Conservation (phyloP, 2,888 invertebrate genomes). For the Hemithea aestivaria region DNA sequence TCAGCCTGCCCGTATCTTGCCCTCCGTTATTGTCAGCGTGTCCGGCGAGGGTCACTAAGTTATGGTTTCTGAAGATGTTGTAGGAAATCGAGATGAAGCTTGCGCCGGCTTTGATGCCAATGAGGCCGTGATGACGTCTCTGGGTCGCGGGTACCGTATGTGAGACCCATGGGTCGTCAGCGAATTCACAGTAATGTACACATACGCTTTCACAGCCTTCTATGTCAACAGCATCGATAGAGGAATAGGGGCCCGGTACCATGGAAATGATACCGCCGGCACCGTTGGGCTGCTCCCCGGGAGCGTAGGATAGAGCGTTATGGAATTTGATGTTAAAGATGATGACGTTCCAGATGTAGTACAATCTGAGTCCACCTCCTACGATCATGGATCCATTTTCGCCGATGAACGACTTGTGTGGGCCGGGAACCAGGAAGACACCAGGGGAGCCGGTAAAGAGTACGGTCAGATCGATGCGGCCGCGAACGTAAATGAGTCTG, state of each 20-base stretch:
- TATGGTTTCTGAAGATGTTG: slow-evolving; percentile 22
- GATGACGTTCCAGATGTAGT: slow-evolving; percentile 3
- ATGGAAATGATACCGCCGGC: slow-evolving; percentile 16
- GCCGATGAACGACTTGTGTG: slow-evolving; percentile 7
- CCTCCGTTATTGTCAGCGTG: slow-evolving; percentile 10
- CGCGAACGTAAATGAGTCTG: slow-evolving; percentile 16
- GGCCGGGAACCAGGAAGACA: neutral
- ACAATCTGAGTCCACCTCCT: slow-evolving; percentile 15
- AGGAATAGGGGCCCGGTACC: slow-evolving; percentile 9
- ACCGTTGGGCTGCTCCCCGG: slow-evolving; percentile 20
- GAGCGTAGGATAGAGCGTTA: slow-evolving; percentile 17
- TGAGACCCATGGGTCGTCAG: slow-evolving; percentile 21
- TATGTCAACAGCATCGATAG: slow-evolving; percentile 14
- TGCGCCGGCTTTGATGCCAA: slow-evolving; percentile 15
- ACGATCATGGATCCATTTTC: slow-evolving; percentile 11
- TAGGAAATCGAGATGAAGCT: slow-evolving; percentile 19
- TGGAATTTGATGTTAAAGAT: slow-evolving; percentile 17
- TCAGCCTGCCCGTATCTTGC: slow-evolving; percentile 17
- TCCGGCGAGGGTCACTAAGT: slow-evolving; percentile 13
- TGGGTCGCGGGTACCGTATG: slow-evolving; percentile 2
- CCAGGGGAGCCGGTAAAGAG: slow-evolving; percentile 15
- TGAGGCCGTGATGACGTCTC: slow-evolving; percentile 20
- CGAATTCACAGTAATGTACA: slow-evolving; percentile 19
- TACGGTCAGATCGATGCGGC: slow-evolving; percentile 14
- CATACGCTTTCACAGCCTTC: slow-evolving; percentile 6